A percentile compares a stretch with the other conserved stretches of the same genome.
These are phyloP conservation scores for Oryctolagus cuniculus DNA, from an alignment of 2,113 vertebrate genomes.

Conservation along the genomic window mOryCun1.1 NC_091453.1:38249501-38250000, in stretches of 20 bases:
- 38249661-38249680: constrained; percentile 83
- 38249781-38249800: constrained; percentile 67
- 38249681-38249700: constrained; percentile 84
- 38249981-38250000: constrained; percentile 76
- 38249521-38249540: constrained; percentile 12
- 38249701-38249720: constrained; percentile 81
- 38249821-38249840: neutral
- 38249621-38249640: constrained; percentile 59
- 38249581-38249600: constrained; percentile 67
- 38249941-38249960: constrained; percentile 76
- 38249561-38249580: constrained; percentile 42
- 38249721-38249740: constrained; percentile 80
- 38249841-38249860: neutral
- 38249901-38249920: constrained; percentile 77
- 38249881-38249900: constrained; percentile 75
- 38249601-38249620: constrained; percentile 61
- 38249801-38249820: constrained; percentile 58
- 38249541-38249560: neutral
- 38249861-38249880: constrained; percentile 49
- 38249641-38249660: constrained; percentile 78
- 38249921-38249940: constrained; percentile 79
- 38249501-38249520: constrained; percentile 57
- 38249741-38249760: constrained; percentile 84
- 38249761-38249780: constrained; percentile 80
- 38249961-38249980: constrained; percentile 78